Base-by-base conservation (phyloP, 2,797 vertebrate species). In the Aulostomus chinensis region DNA sequence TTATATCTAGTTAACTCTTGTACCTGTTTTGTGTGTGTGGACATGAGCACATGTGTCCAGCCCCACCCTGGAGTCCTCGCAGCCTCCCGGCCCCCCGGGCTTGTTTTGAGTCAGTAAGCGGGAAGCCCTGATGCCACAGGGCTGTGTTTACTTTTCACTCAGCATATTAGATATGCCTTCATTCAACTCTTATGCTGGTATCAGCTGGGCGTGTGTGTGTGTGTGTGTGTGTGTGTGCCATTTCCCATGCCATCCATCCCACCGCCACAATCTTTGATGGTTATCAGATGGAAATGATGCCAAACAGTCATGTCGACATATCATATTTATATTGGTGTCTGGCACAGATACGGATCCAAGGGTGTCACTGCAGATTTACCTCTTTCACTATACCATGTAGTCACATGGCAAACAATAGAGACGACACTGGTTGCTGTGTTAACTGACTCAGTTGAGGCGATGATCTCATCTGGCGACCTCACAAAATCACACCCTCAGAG, bases 101-200 rank as follows among this genome's bases (percentile, higher is more conserved):
- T 78, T 87, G 83, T 86, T 84, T 86, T 72, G 47, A 74, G 55
- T 79, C 78, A 58, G 81, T 52, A 37, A 78, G 73, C 39, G 58
- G 76, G 70, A 71, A 72, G 80, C 86, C 85, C 86, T 56, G 86
- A 88, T 88, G 69, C 58, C 26, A 39, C 46, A 7, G 53, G 1
- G 28, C 39, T 2, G 9, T 91, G 88, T 91, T 91, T 89, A 84
- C 85, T 73, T 90, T 91, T 88, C 84, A 91, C 85, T 91, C 89
- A 89, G 75, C 84, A 54, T 80, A 87, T 90, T 86, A 88, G 80
- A 85, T 72, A 80, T 78, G 82, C 63, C 75, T 71, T 77, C 70
- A 79, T 56, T 61, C 51, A 45, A 34, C 87, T 89, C 76, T 77
- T 68, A 92, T 93, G 84, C 90, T 89, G 89, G 89, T 90, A 89